Conservation (phyloP, 2,113 vertebrate species). For the Sarotherodon lohbergeri region DNA sequence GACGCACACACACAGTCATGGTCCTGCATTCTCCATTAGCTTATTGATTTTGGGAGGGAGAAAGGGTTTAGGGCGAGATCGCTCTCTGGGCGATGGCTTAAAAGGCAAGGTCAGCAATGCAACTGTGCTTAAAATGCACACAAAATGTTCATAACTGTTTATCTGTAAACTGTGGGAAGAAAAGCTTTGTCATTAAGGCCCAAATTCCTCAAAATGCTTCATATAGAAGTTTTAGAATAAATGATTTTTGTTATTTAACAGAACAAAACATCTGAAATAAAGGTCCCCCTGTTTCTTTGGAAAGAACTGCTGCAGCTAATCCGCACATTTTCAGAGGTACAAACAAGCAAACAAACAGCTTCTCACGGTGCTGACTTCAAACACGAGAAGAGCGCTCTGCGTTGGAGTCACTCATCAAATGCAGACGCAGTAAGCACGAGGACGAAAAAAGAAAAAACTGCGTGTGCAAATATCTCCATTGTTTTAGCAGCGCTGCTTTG, state of each 20-base stretch:
- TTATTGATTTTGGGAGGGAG: constrained; percentile 56
- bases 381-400: neutral
- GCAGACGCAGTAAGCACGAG: neutral
- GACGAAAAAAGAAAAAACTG: neutral
- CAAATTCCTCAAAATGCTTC: neutral
- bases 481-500: neutral
- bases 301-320: neutral
- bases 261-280: neutral
- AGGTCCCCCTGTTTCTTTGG: neutral
- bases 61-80: constrained; percentile 19
- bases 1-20: neutral
- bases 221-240: neutral
- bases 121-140: neutral
- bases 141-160: neutral
- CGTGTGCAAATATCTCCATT: neutral
- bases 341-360: neutral
- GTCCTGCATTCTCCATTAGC: constrained; percentile 58
- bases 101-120: constrained; percentile 46
- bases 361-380: constrained; percentile 4
- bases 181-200: neutral
- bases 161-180: neutral
- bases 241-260: neutral
- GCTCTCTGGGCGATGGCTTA: constrained; percentile 24
- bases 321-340: neutral
- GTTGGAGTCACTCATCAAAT: neutral